These are phyloP conservation scores for Parus major DNA, from an alignment of 2,113 vertebrate species.

Conservation along the genomic window DNA sequence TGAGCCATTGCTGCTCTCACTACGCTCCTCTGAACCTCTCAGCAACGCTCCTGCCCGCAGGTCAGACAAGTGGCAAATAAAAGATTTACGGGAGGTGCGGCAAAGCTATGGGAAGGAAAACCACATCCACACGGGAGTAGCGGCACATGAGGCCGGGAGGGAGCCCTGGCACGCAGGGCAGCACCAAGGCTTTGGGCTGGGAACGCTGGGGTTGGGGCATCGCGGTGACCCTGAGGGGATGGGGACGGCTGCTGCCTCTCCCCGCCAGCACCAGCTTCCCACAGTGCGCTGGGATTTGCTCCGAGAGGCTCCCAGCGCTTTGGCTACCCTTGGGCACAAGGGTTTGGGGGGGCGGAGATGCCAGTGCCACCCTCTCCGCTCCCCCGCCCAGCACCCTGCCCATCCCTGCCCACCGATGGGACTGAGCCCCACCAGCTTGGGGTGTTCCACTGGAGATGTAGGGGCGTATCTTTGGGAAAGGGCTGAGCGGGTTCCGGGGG, in stretches of 20 bases:
- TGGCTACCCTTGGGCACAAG: neutral
- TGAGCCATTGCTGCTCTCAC: neutral
- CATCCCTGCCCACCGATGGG: neutral
- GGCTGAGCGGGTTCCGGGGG: neutral
- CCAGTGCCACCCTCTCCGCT: neutral
- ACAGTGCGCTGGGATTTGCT: neutral
- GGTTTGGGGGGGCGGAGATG: neutral
- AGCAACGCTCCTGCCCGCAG: slow-evolving; percentile 23
- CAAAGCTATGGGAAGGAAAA: slow-evolving; percentile 16
- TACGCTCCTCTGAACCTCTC: neutral
- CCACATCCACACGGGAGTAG: neutral
- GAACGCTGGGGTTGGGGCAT: neutral
- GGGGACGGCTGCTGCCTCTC: neutral
- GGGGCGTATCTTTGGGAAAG: neutral
- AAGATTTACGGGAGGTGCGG: slow-evolving; percentile 41
- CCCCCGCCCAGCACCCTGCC: neutral
- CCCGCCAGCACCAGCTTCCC: neutral
- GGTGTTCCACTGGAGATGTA: neutral
- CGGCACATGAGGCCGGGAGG: neutral
- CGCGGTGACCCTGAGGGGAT: neutral
- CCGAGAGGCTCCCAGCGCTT: neutral
- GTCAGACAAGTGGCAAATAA: slow-evolving; percentile 42
- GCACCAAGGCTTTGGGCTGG: neutral
- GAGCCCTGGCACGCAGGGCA: neutral
- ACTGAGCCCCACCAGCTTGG: neutral